phyloP scores from a whole-genome alignment of 1,140 invertebrate genomes.

The Drosophila nasuta region DNA sequence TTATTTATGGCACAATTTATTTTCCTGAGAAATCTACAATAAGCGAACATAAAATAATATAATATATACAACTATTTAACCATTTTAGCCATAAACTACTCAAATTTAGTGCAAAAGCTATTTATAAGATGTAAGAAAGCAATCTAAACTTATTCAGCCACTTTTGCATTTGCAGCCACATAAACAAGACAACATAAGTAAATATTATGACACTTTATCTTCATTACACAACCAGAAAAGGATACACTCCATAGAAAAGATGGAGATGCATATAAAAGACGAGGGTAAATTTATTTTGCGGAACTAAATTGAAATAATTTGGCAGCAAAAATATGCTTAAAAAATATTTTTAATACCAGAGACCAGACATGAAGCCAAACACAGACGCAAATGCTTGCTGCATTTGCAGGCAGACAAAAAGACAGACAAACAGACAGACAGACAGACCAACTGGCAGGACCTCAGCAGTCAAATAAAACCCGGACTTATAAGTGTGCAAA shows the following conservation, averaged over 20 bases:
- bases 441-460: conserved; percentile 15
- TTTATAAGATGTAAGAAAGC: neutral
- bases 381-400: conserved; percentile 15
- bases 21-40: no score
- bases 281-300: conserved; percentile 78
- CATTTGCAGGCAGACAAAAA: conserved; percentile 15
- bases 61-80: no score
- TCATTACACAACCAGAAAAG: conserved; percentile 57
- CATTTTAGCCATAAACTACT: neutral
- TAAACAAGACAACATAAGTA: conserved; percentile 48
- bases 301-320: conserved; percentile 84
- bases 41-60: no score
- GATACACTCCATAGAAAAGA: conserved; percentile 27
- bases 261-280: conserved; percentile 2
- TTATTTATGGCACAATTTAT: no score
- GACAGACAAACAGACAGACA: conserved; percentile 29
- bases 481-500: conserved; percentile 52
- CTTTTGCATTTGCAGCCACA: conserved; percentile 24
- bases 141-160: neutral
- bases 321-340: conserved; percentile 76
- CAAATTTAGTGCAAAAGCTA: neutral
- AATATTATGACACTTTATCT: conserved; percentile 65
- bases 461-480: conserved; percentile 38
- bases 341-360: conserved; percentile 75
- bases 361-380: conserved; percentile 35